Evolutionary conservation across 2,797 vertebrate species (phyloP), one percentile per base, ranked within the genome.

Genomic region (Microchirus variegatus): DNA sequence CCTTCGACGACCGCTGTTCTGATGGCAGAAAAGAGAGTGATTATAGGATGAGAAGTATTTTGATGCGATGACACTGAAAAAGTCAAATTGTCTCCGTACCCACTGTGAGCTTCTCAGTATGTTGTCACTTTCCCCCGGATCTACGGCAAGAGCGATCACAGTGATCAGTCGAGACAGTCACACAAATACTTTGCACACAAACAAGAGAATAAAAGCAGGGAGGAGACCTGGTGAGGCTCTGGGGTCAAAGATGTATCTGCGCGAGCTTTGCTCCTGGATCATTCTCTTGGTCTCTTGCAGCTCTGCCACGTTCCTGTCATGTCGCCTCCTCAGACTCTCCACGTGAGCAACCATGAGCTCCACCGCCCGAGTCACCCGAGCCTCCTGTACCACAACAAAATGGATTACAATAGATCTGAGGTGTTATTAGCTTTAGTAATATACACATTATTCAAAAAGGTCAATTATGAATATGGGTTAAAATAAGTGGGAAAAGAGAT

Each of bases 321-420:
- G 91, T 10, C 86, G 87, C 46, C 87, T 79, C 83, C 87, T 93
- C 80, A 96, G 82, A 60, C 93, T 95, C 83, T 95, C 95, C 83
- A 96, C 93, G 0, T 96, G 94, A 73, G 94, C 89, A 22, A 95
- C 89, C 95, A 96, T 95, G 78, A 96, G 91, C 77, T 95, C 94
- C 0, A 95, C 91, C 0, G 94, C 94, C 3, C 88, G 86, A 67
- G 92, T 95, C 84, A 95, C 87, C 45, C 93, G 89, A 1, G 93
- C 95, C 86, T 96, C 95, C 95, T 96, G 49, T 9, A 9, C 38
- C 8, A 18, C 3, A 49, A n/a, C 9, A 18, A 4, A 46, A n/a
- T 1, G 17, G 14, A 14, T 31, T 6, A 31, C 31, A 31, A 31
- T 5, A 26, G 26, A 26, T 26, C 26, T 26, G 26, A 26, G 26